Evolutionary conservation across 1,140 invertebrate genomes (phyloP), one percentile per base, ranked within the genome.

Genomic region (Drosophila arizonae): DNA sequence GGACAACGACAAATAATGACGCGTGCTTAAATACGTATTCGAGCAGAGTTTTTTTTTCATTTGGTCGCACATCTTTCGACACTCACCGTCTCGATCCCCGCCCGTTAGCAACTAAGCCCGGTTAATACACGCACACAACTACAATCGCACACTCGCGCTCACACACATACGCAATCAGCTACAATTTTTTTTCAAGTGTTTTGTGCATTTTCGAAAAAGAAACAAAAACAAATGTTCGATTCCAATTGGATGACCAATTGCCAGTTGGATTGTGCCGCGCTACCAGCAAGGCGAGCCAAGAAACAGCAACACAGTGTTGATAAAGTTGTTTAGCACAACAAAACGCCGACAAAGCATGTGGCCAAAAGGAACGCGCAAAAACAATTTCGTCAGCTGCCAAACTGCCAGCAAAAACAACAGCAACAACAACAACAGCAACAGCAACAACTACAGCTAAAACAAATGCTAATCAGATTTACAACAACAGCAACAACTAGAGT

Each of bases 131-230:
- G 24, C 41, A 58, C 41, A 56, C 52, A 64, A 24, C 11, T 11
- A 11, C 9, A 45, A 24, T n/a, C 15, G 39, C 24, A 51, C 65
- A 56, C 54, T 60, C 33, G 33, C 45, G 57, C 45, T 28, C 36
- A 30, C 11, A 67, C 11, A 41, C 33, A 48, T 56, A 33, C 43
- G 13, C 36, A 15, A 33, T 72, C 55, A 70, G 65, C 61, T 66
- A 43, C 61, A 77, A 62, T 70, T 77, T 77, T 77, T 75, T 74
- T 74, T 70, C 67, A 64, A 71, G 72, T 74, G 64, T 56, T 36
- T 73, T 62, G 71, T 68, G 58, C 43, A 17, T 46, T 51, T 63
- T 9, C 10, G 26, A 15, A 55, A 33, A 9, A 36, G 17, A 55
- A 55, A 55, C 15, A 36, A 55, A 55, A 36, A 36, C 52, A 39